Percentiles rank a stretch among this genome's conserved stretches.
Conservation (phyloP, 2,888 invertebrate species). For the Stratiomys singularior region DNA sequence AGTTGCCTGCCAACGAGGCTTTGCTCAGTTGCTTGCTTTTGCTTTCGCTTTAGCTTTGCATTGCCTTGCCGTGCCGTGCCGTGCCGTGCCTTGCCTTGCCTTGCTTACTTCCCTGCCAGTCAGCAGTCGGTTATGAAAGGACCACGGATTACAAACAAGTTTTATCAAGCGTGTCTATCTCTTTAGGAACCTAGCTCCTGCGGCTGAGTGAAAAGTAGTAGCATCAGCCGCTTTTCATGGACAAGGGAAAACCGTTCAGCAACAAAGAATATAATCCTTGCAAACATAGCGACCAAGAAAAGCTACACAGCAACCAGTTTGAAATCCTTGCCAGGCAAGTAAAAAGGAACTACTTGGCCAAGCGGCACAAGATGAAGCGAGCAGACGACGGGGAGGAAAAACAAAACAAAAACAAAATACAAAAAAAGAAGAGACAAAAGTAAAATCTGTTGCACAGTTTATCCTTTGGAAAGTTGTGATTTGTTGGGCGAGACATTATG, state of each 20-base stretch:
- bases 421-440: constrained; percentile 13
- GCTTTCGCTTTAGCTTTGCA: too few species aligned
- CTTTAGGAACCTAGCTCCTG: constrained; percentile 2
- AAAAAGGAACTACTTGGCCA: neutral
- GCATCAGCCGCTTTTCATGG: neutral
- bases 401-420: neutral
- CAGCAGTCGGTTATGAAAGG: constrained; percentile 23
- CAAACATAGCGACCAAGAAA: constrained; percentile 16
- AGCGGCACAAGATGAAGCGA: neutral
- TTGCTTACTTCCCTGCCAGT: too few species aligned
- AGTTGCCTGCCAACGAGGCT: neutral
- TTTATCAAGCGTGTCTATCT: constrained; percentile 41
- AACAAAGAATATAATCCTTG: constrained; percentile 14
- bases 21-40: too few species aligned
- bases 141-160: constrained; percentile 41
- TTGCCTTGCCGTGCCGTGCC: too few species aligned
- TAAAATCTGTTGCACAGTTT: constrained; percentile 36
- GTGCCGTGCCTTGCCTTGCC: too few species aligned
- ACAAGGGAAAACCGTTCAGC: neutral
- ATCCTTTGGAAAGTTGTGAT: constrained; percentile 35
- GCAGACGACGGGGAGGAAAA: neutral
- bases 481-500: constrained; percentile 35
- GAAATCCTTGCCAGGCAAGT: neutral
- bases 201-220: constrained; percentile 25
- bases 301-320: constrained; percentile 14